Conservation (phyloP, 2,888 invertebrate species). For the Melangyna quadrimaculata region DNA sequence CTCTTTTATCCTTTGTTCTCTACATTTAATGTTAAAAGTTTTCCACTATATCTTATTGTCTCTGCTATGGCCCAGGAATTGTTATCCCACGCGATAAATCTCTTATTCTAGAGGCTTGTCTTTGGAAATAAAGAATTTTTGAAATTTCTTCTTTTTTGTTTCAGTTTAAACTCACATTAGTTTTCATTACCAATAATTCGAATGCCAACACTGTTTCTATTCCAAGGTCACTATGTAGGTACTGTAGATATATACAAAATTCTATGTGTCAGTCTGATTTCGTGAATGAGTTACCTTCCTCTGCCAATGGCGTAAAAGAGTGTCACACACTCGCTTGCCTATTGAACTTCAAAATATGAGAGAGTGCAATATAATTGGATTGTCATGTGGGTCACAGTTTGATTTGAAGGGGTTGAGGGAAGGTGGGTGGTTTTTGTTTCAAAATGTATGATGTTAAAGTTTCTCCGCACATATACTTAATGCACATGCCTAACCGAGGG, state of each 20-base stretch:
- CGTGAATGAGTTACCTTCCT: background rate
- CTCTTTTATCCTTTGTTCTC: background rate
- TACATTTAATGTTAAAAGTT: conserved; percentile 16
- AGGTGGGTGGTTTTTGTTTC: too few relatives aligned
- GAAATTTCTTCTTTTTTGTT: background rate
- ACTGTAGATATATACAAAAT: too few relatives aligned
- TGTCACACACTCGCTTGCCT: conserved; percentile 27
- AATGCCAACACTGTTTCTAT: background rate
- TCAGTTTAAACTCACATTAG: conserved; percentile 1
- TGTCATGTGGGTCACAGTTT: conserved; percentile 30
- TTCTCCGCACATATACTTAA: background rate
- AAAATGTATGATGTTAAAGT: background rate
- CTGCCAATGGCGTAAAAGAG: conserved; percentile 7
- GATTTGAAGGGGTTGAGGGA: background rate
- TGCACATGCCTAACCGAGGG: background rate
- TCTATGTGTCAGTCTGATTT: background rate
- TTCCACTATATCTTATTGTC: conserved; percentile 5
- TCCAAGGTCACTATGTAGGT: background rate
- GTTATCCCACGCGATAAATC: conserved; percentile 14
- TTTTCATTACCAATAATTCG: conserved; percentile 43
- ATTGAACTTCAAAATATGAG: conserved; percentile 51
- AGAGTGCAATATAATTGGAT: conserved; percentile 47
- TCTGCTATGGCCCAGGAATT: background rate
- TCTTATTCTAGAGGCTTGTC: background rate
- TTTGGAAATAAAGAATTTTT: background rate